Evolutionary conservation across 2,797 vertebrate species (phyloP).

Genomic region (Rhinoraja longicauda): DNA sequence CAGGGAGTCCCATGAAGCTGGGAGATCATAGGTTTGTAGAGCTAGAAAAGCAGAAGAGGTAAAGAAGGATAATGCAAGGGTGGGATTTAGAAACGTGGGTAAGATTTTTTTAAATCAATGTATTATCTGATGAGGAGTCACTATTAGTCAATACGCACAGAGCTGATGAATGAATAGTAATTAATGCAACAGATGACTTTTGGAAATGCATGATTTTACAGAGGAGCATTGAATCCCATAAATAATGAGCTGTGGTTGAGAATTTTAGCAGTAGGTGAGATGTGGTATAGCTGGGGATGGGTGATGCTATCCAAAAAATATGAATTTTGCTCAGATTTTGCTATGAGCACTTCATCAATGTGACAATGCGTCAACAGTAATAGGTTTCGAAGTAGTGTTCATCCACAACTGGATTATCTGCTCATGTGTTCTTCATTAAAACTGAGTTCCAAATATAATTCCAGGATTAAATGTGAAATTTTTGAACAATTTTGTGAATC

Average conservation of each 20-base stretch:
- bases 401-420: neutral
- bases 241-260: neutral
- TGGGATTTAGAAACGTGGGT: neutral
- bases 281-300: neutral
- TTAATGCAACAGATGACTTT: neutral
- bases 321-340: neutral
- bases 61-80: neutral
- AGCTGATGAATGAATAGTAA: neutral
- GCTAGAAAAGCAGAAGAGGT: neutral
- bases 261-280: neutral
- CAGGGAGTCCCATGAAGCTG: neutral
- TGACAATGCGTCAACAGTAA: neutral
- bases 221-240: neutral
- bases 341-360: neutral
- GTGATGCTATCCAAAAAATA: neutral
- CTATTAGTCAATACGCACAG: neutral
- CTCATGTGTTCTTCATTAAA: neutral
- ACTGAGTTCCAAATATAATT: neutral
- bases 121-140: neutral
- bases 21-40: neutral
- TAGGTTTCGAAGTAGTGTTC: neutral
- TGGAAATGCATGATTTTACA: neutral
- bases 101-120: neutral
- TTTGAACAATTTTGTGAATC: neutral
- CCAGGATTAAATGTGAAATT: neutral